Base-by-base conservation (phyloP, 2,888 invertebrate genomes). In the Junonia oenone region DNA sequence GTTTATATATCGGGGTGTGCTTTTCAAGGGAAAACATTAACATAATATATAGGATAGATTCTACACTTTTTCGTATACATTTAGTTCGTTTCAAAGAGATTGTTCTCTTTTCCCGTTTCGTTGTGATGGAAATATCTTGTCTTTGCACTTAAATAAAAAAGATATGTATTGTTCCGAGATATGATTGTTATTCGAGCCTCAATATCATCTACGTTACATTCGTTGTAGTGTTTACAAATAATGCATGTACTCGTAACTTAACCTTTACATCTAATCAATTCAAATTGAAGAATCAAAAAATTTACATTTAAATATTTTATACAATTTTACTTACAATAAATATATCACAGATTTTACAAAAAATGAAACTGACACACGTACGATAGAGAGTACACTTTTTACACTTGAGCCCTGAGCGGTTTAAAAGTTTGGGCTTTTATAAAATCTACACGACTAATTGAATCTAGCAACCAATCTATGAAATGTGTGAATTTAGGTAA, bases 341-440 rank as follows among this genome's bases (percentile, higher is more conserved):
- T 90, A 89, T 90, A 90, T 90, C 90, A 90, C 90, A 90, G 90
- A 89, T 85, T 83, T 81, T 87, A 90, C 86, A 88, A 83, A 81
- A 40, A 13, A 81, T 75, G 56, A 71, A 78, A 72, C 13, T 9
- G 33, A 59, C 62, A 77, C 74, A 73, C 68, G 72, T 68, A 75
- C 65, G 61, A 67, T 63, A 58, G 35, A 52, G 51, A 27, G 45
- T 45, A 40, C 4, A 45, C 26, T 69, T 64, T 66, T 64, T 67
- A 71, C 66, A 69, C 50, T 69, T 66, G 66, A 59, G 61, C 67
- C 61, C 62, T 67, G 65, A 70, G 64, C 64, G 58, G 51, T 58
- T 58, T 61, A 64, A 65, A 35, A 50, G 55, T 53, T 46, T 52
- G 55, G 52, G 48, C 51, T 38, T 59, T 60, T 63, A 62, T 51